Evolutionary conservation across 1,140 invertebrate species (phyloP).

Genomic region (Cyrtorhinus lividipennis): DNA sequence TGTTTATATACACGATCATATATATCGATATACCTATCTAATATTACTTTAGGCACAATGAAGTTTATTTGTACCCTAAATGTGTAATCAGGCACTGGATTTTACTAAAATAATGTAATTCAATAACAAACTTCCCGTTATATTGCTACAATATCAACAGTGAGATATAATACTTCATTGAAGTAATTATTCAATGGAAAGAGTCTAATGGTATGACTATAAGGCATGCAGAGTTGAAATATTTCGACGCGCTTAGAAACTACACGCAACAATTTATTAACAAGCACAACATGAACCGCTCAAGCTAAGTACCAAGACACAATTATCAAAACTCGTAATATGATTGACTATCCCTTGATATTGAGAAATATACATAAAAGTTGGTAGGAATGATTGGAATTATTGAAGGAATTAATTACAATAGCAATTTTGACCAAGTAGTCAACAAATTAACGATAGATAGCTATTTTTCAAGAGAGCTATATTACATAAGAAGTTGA

Average conservation of each 20-base stretch:
- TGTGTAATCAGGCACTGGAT: conserved; percentile 5
- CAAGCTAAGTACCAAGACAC: not conserved
- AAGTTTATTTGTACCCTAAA: conserved; percentile 14
- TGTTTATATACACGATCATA: not conserved
- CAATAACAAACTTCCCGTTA: not conserved
- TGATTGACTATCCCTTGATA: not conserved
- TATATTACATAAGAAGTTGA: conserved; percentile 15
- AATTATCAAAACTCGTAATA: not conserved
- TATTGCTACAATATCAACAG: conserved; percentile 5
- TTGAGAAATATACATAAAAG: not conserved
- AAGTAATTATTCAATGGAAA: not conserved
- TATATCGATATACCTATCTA: not conserved
- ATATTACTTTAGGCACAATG: not conserved
- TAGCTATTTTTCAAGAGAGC: not conserved
- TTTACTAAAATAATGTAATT: conserved; percentile 2
- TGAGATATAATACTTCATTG: not conserved
- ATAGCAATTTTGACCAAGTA: not conserved
- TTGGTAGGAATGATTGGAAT: not conserved
- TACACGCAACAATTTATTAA: not conserved
- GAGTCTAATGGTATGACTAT: not conserved
- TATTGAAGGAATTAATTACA: not conserved
- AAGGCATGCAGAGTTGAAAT: not conserved
- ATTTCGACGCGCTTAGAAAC: not conserved
- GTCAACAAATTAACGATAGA: conserved; percentile 11
- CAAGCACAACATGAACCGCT: not conserved